Evolutionary conservation across 1,140 invertebrate species (phyloP).

Genomic region (Homalodisca vitripennis): DNA sequence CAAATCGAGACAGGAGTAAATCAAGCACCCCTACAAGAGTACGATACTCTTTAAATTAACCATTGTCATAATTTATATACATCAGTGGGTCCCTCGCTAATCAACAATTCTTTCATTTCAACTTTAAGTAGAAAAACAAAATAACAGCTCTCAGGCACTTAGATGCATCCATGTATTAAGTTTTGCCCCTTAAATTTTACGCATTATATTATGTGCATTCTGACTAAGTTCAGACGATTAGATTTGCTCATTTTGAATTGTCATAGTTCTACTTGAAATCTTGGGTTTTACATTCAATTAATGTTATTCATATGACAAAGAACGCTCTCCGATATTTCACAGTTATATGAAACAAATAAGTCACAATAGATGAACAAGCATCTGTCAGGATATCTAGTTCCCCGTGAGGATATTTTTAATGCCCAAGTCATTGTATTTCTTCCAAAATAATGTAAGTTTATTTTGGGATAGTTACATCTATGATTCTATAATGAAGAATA

Average conservation of each 20-base stretch:
- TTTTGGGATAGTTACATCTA: conserved; percentile 17
- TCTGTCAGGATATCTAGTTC: conserved; percentile 27
- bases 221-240: background rate
- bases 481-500: conserved; percentile 18
- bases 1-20: background rate
- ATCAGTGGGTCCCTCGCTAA: conserved; percentile 28
- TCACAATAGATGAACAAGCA: conserved; percentile 25
- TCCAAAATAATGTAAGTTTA: conserved; percentile 20
- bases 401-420: conserved; percentile 16
- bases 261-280: conserved; percentile 1
- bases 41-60: background rate
- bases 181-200: background rate
- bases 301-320: conserved; percentile 18
- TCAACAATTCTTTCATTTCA: background rate
- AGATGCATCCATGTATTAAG: background rate
- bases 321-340: conserved; percentile 28
- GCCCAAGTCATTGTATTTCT: conserved; percentile 19
- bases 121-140: conserved; percentile 9
- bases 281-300: conserved; percentile 15
- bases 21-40: too few species aligned
- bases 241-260: conserved; percentile 10
- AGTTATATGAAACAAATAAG: conserved; percentile 24
- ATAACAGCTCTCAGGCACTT: conserved; percentile 14
- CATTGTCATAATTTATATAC: background rate
- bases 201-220: conserved; percentile 1